Evolutionary conservation across 2,888 invertebrate genomes (phyloP), one percentile per base, ranked within the genome.

Genomic region (Octodonta nipae): DNA sequence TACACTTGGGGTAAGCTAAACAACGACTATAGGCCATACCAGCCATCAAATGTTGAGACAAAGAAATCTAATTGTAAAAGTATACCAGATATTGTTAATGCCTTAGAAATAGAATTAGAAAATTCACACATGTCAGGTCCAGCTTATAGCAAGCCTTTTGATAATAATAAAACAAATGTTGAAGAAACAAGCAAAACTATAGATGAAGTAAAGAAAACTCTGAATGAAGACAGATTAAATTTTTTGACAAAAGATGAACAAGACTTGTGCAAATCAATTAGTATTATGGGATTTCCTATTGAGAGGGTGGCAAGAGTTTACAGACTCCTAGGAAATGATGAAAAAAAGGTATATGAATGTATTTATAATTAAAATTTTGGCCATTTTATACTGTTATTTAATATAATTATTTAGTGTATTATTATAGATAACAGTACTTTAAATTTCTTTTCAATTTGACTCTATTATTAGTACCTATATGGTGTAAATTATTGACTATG

Each of bases 211-310:
- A n/a, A n/a, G n/a, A n/a, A n/a, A n/a, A 37, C 60, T 28, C 59
- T 59, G 20, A 58, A 65, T 49, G 60, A 59, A 17, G 58, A 66
- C 49, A 61, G 62, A 5, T 65, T 58, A 36, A 42, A 47, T 33
- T 54, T 54, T 36, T 58, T 75, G 44, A 61, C 71, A 15, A 55
- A 62, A 7, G 66, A 70, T 31, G 63, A 71, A 34, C 78, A 81
- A 56, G 68, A 65, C 22, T 65, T 85, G 51, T 83, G 80, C 32
- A 70, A 71, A 50, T 76, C 75, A 42, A 75, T 91, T 36, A 76
- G 77, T 50, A 73, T 75, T 38, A 92, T 92, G 91, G 92, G 92
- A 1, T 92, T 92, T 55, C 79, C 85, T 0, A 56, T 82, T 31
- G 71, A 79, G 35, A 72, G 85, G 57, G 86, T 85, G 11, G 78